Evolutionary conservation across 2,113 vertebrate genomes (phyloP), one percentile per base, ranked within the genome.

Genomic region (Rafetus swinhoei): DNA sequence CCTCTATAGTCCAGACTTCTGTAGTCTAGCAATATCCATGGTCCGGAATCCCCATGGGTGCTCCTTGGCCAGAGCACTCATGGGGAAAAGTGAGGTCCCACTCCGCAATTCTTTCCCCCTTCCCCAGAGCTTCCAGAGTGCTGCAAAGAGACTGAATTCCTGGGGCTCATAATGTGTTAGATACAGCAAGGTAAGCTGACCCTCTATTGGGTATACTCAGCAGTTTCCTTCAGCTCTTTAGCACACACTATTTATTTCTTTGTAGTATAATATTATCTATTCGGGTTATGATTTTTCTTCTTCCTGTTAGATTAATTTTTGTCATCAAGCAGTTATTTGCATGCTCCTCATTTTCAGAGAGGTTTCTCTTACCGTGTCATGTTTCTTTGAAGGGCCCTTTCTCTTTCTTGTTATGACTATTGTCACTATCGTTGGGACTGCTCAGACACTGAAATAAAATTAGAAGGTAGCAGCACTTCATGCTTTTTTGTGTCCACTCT

Each of bases 401-500:
- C 35, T 53, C 25, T 15, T 69, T 39, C 6, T 62, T 84, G 45
- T 45, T 56, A 8, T 21, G 77, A 21, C 22, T 80, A 25, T 22
- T 53, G 12, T 39, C 4, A 6, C 50, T 54, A 57, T 85, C 9
- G 57, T 22, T 62, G 65, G 16, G 76, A 2, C 3, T 91, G 7
- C 13, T 53, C 1, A 1, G 76, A 11, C 53, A 4, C 25, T 69
- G 50, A 86, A 92, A 69, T 0, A 16, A 72, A 91, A 84, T 79
- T 10, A 14, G 72, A 56, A 1, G 57, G 57, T 35, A 87, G 7
- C 12, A 57, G 11, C 22, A 57, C 24, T 19, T 50, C 32, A 56
- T 14, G 79, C 1, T 1, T 82, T 10, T 4, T 18, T 16, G 2
- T 53, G 84, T 88, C 24, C 60, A n/a, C 4, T 15, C 65, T 0